These are phyloP conservation scores for Pelecanus crispus DNA, from an alignment of 2,113 vertebrate genomes.

Conservation along the genomic window DNA sequence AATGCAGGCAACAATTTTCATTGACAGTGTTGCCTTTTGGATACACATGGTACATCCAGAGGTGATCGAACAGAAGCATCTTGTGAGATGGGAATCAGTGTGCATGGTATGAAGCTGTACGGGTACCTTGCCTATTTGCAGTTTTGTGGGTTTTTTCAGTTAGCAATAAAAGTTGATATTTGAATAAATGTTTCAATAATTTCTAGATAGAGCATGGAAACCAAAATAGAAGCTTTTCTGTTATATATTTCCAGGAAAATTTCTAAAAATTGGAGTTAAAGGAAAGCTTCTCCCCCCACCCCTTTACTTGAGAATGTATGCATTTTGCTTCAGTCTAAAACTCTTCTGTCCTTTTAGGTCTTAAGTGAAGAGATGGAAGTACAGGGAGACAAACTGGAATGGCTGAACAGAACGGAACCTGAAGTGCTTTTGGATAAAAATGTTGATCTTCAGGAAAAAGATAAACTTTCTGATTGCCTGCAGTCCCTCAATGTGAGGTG, in stretches of 20 bases:
- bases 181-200: background rate
- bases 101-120: background rate
- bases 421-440: constrained; percentile 80
- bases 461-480: constrained; percentile 77
- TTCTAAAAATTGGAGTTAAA: background rate
- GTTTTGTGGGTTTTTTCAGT: background rate
- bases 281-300: background rate
- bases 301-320: background rate
- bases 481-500: constrained; percentile 81
- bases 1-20: background rate
- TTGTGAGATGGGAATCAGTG: background rate
- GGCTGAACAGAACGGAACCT: constrained; percentile 85
- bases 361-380: constrained; percentile 80
- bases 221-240: background rate
- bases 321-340: background rate
- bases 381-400: constrained; percentile 81
- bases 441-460: constrained; percentile 77
- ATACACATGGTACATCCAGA: background rate
- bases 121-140: background rate
- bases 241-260: background rate
- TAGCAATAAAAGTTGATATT: background rate
- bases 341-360: constrained; percentile 66
- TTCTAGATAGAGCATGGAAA: background rate
- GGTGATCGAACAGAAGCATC: background rate
- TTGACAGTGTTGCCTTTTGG: background rate